Percentiles rank a stretch among this genome's conserved stretches.
Conservation (phyloP, 2,888 invertebrate genomes). For the Heteromyza rotundicornis region DNA sequence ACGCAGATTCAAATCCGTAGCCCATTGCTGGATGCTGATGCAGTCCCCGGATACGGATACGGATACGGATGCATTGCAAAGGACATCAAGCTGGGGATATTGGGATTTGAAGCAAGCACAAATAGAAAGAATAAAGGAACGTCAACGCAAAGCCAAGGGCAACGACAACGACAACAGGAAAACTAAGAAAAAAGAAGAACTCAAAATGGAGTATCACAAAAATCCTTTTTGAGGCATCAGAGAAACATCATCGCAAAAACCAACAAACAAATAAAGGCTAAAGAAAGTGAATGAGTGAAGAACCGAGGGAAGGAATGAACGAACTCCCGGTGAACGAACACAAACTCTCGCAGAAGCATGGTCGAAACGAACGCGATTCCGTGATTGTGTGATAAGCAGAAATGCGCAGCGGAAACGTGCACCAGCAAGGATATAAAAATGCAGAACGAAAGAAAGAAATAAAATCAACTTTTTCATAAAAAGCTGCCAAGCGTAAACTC, state of each 20-base stretch:
- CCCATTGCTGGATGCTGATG: background rate
- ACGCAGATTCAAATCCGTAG: background rate
- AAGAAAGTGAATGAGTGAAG: no score
- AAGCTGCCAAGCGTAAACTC: constrained; percentile 57
- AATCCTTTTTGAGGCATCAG: background rate
- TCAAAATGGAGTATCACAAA: background rate
- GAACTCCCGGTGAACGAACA: no score
- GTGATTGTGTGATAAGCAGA: background rate
- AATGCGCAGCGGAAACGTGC: background rate
- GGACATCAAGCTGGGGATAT: constrained; percentile 4
- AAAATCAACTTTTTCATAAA: constrained; percentile 41
- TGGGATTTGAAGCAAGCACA: background rate
- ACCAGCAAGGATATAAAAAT: background rate
- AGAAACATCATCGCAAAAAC: background rate
- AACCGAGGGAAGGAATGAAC: background rate
- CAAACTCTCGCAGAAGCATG: no score
- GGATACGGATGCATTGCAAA: background rate
- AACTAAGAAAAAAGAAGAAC: background rate
- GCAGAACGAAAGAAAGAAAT: constrained; percentile 28
- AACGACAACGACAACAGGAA: background rate
- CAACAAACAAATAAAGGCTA: no score
- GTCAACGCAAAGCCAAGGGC: background rate
- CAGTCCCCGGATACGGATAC: no score
- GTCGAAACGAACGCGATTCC: background rate
- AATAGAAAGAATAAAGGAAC: background rate